Evolutionary conservation across 2,888 invertebrate species (phyloP), one percentile per base, ranked within the genome.

Genomic region (Pandemis heparana): DNA sequence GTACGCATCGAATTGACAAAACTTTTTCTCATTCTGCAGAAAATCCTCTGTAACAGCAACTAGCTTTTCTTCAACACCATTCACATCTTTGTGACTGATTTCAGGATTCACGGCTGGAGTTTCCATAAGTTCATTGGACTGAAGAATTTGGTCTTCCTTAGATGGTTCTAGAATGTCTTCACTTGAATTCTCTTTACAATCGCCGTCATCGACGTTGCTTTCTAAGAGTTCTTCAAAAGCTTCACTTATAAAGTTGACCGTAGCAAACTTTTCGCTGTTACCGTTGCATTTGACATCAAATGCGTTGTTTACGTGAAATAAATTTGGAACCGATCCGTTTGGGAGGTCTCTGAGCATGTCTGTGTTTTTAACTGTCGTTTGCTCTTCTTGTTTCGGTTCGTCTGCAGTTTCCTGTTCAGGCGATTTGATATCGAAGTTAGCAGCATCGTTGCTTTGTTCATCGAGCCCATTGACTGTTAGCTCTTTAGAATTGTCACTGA

Each of bases 1-100:
- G 79, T 86, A 93, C 4, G 87, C 81, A 77, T 92, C 89, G 0
- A 89, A 77, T 65, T 89, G 86, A 75, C 92, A 92, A 75, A 92
- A 95, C 14, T 93, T 93, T 81, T 95, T 95, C 75, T 94, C 95
- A 48, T 94, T 94, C 71, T 90, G 89, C 74, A 95, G 89, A 83
- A 95, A 94, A 80, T 90, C 86, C 76, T 92, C 88, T 6, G 94
- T 93, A 1, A 87, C 88, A 1, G 85, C 80, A 1, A 86, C 79
- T 67, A 91, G 77, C 66, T 82, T 88, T 7, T 82, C 85, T 18
- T 81, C 81, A 39, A 75, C 74, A 16, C 83, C 85, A 6, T 78
- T 74, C 5, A 84, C 79, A n/a, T 85, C 85, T 9, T 79, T 74
- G 38, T 73, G 64, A 51, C 79, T 79, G 39, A 77, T 80, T 53